These are phyloP conservation scores for Sminthurinus aureus DNA, from an alignment of 2,888 invertebrate species.

Conservation along the genomic window DNA sequence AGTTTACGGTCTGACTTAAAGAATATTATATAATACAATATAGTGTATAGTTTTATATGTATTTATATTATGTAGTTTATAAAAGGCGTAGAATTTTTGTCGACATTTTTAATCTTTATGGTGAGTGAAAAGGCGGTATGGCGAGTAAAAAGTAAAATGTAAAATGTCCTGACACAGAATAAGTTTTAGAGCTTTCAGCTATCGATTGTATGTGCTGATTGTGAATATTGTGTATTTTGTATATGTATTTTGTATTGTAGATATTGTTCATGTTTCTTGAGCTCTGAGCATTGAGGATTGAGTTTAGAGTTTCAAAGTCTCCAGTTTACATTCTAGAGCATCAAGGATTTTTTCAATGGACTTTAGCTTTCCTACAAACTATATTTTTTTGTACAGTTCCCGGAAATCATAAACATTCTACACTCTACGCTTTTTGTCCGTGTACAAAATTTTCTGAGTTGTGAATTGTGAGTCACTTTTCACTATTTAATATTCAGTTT, in stretches of 20 bases:
- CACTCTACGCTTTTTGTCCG: too few species aligned
- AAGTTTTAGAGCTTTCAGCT: conserved; percentile 1
- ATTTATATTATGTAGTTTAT: not conserved
- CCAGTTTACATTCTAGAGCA: not conserved
- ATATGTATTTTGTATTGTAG: not conserved
- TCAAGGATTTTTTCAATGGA: not conserved
- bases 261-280: not conserved
- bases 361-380: too few species aligned
- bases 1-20: too few species aligned
- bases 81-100: not conserved
- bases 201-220: not conserved
- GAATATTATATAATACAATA: too few species aligned
- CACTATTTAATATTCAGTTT: too few species aligned
- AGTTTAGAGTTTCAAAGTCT: too few species aligned
- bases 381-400: too few species aligned
- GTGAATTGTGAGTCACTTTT: too few species aligned
- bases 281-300: too few species aligned
- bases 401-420: too few species aligned
- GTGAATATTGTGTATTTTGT: not conserved
- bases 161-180: not conserved
- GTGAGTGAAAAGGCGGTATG: not conserved
- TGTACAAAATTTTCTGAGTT: too few species aligned
- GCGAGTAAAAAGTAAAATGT: not conserved
- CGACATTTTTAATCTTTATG: not conserved
- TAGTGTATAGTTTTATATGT: not conserved